A percentile compares a stretch with the other conserved stretches of the same genome.
phyloP scores from a whole-genome alignment of 2,888 invertebrate genomes.

The Adelognathus sp. region DNA sequence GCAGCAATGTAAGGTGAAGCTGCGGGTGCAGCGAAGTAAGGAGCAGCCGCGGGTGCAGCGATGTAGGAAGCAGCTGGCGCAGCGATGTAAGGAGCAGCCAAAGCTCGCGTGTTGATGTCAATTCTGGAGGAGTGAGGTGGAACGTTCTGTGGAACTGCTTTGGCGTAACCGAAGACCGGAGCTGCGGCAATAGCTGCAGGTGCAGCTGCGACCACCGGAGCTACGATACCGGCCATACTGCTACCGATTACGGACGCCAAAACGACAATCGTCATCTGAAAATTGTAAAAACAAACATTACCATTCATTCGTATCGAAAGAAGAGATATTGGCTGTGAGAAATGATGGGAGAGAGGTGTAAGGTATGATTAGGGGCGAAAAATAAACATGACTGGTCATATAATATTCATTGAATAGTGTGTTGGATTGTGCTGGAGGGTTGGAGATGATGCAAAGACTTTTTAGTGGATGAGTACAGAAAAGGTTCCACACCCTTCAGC shows the following conservation, averaged over 20 bases:
- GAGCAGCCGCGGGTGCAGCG: constrained; percentile 68
- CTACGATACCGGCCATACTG: constrained; percentile 79
- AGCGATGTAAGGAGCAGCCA: constrained; percentile 79
- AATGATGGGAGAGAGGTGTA: too few relatives aligned
- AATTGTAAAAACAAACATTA: not conserved
- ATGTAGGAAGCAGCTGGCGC: constrained; percentile 79
- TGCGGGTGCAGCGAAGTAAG: constrained; percentile 77
- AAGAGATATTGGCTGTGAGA: too few relatives aligned
- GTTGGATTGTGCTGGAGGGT: too few relatives aligned
- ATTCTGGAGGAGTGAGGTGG: constrained; percentile 85
- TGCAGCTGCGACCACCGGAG: constrained; percentile 76
- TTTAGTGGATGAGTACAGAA: too few relatives aligned
- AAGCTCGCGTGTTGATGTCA: constrained; percentile 82
- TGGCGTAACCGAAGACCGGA: constrained; percentile 83
- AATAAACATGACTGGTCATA: too few relatives aligned
- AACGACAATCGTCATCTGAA: constrained; percentile 58
- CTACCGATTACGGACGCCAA: constrained; percentile 63
- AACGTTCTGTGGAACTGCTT: constrained; percentile 85
- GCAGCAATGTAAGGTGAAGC: constrained; percentile 75
- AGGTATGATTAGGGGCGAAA: too few relatives aligned
- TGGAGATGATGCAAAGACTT: too few relatives aligned
- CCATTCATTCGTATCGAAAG: not conserved
- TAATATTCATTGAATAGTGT: too few relatives aligned
- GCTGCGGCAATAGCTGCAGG: constrained; percentile 78
- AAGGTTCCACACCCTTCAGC: too few relatives aligned